phyloP scores from a whole-genome alignment of 2,113 vertebrate species.

The Malurus alboscapulatus region DNA sequence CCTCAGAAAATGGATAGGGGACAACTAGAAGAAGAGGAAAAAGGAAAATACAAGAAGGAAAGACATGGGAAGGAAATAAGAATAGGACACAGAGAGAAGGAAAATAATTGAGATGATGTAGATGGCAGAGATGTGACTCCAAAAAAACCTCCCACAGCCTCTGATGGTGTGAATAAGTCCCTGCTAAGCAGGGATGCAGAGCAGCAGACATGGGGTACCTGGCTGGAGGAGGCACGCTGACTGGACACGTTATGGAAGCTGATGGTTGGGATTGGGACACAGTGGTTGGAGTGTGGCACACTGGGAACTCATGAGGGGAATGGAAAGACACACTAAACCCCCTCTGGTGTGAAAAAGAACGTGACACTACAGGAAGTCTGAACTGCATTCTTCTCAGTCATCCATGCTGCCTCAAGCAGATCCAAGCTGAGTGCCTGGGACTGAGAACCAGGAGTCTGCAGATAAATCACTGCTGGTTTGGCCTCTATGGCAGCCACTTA shows the following conservation, averaged over 20 bases:
- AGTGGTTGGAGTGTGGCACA: background rate
- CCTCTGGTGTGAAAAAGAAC: background rate
- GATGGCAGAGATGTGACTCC: background rate
- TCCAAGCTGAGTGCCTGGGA: background rate
- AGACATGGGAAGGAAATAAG: background rate
- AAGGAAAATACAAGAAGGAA: background rate
- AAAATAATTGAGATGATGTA: background rate
- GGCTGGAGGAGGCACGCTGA: background rate
- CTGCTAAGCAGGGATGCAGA: background rate
- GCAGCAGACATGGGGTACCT: background rate
- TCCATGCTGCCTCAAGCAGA: background rate
- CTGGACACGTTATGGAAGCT: fast-evolving
- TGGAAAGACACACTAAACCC: background rate
- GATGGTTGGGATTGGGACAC: background rate
- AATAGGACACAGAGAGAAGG: background rate
- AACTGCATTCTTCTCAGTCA: background rate
- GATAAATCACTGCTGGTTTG: constrained; percentile 38
- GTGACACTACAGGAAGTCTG: background rate
- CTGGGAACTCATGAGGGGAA: background rate
- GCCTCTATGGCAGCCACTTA: constrained; percentile 1
- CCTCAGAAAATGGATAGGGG: background rate
- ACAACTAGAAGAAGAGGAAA: background rate
- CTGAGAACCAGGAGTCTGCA: background rate
- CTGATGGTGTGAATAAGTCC: background rate
- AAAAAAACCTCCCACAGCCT: background rate